Evolutionary conservation across 2,888 invertebrate genomes (phyloP), one percentile per base, ranked within the genome.

Genomic region (Eurytoma californica): DNA sequence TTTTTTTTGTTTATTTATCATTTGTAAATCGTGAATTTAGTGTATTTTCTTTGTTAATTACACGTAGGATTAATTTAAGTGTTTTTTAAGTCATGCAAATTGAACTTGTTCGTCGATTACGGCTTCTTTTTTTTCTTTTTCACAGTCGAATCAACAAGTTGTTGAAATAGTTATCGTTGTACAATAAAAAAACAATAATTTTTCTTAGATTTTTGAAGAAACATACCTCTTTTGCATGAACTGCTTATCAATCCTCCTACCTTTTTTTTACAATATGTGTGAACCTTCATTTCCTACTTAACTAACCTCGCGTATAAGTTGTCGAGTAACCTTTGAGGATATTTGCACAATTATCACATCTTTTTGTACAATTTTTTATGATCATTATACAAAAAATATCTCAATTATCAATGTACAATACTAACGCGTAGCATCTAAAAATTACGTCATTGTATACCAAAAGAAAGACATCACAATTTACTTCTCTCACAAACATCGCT

Each of bases 1-100:
- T 69, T 2, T 12, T 2, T 67, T 75, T 75, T 75, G 39, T 74
- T 67, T 28, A 51, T 75, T 75, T 60, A 39, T 53, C 20, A 68
- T 67, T 53, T 51, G 16, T 75, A 58, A 20, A 58, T 74, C 20
- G 24, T 12, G n/a, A 61, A 68, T 58, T 67, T 20, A n/a, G 24
- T 9, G 13, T 49, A 53, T 65, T 74, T 58, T 39, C 24, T 66
- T 73, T 66, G 47, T 73, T 66, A 39, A 66, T 24, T 73, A 66
- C 18, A 30, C 53, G n/a, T 53, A 13, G 16, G 12, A 51, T 53
- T 28, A 30, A 61, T 20, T 72, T 24, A 60, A 72, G 53, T 72
- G 24, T 72, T 61, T 60, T 13, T 30, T 18, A 20, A 49, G 51
- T 16, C 14, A 30, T 60, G 28, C 9, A 49, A 72, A 60, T 60